Base-by-base conservation (phyloP, 2,888 invertebrate species). In the Anoncus sp. region DNA sequence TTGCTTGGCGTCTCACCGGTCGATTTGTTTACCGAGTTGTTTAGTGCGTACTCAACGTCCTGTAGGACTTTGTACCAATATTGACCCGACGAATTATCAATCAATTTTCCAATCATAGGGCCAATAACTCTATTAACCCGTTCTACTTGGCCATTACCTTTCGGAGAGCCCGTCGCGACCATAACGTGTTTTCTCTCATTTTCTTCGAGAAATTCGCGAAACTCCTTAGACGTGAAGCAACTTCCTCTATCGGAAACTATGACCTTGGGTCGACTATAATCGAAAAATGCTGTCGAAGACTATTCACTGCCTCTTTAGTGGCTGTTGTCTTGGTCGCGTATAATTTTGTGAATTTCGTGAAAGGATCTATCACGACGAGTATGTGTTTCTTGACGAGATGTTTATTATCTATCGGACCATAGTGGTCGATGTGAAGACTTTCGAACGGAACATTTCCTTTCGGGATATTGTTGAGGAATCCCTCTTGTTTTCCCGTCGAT, bases 401-500 rank as follows among this genome's bases (percentile, higher is more conserved):
- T 62, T 80, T 81, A 43, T 79, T 65, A 27, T 80, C 77, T 31
- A 86, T 66, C 0, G 85, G 85, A 16, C 85, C 85, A 62, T 72
- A 82, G 71, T 86, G 86, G 49, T 87, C 86, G 18, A 85, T 74
- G 63, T 87, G 85, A 24, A 81, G 31, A 9, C 77, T 71, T 3
- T 74, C 62, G 45, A 88, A 87, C 6, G 85, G 87, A 69, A 65
- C n/a, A 22, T 82, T 65, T 10, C 85, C 85, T 62, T 85, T 85
- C 5, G 82, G 82, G 14, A 87, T 85, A 16, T 67, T 62, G 62
- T 85, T 76, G 3, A 87, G 45, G 27, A 78, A 81, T 12, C 85
- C 84, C 67, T 85, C 85, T 0, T 3, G 22, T 57, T 83, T 83
- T 20, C 85, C 85, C 31, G 45, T 60, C 0, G 31, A 38, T 9